Evolutionary conservation across 2,888 invertebrate species (phyloP), one percentile per base, ranked within the genome.

Genomic region (Malthinus seriepunctatus): DNA sequence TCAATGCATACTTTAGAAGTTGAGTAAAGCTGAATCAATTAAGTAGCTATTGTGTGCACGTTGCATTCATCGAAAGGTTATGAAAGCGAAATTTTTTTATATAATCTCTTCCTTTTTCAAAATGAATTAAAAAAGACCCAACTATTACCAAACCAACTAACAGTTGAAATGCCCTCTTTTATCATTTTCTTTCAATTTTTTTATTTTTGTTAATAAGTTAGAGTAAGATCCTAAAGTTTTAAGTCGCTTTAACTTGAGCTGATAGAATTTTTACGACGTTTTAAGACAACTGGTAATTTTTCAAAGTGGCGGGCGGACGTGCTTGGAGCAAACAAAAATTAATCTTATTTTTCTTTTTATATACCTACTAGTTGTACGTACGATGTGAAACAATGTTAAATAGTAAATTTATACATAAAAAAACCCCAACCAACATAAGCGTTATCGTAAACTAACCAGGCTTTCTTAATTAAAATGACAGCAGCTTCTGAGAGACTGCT

Each of bases 391-490:
- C 14, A 23, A 15, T 38, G 14, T 38, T 38, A 14, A 38, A 38
- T 38, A 38, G 11, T 38, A 49, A 49, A 44, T 37, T 32, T 37
- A 44, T 47, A 32, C 31, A 54, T 47, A 32, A 38, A 52, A 51
- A 44, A 48, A 52, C 23, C 23, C 23, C 23, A 23, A 23, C 23
- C 23, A 23, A 23, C 23, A 23, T 23, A 51, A 44, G 56, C 44
- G 54, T 57, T 57, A 57, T 56, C 60, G 53, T 62, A 56, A 61
- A 56, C 55, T 61, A 63, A 60, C 59, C 56, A 54, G 57, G 63
- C 59, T 63, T 60, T 60, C 60, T 55, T 64, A 66, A 64, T 64
- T 66, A 64, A 64, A 64, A 56, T 62, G 66, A 66, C 66, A 58
- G 56, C 62, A 55, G 59, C 62, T 62, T 63, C 63, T 62, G 57